These are phyloP conservation scores for Gila robusta DNA, from an alignment of 2,797 vertebrate species.

Conservation along the genomic window DNA sequence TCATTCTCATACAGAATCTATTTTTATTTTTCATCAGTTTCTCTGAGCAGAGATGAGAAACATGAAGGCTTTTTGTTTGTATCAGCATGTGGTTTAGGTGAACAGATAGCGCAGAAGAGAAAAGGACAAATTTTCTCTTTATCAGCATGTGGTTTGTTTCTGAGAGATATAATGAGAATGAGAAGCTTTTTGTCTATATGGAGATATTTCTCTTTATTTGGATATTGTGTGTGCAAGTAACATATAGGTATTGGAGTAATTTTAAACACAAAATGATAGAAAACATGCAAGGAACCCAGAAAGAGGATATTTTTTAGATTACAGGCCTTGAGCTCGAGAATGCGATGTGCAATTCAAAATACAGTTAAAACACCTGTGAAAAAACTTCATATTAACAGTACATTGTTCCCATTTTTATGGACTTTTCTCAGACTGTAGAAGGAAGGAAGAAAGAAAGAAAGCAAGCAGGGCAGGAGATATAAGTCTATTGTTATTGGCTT, in stretches of 20 bases:
- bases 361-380: background rate
- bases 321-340: background rate
- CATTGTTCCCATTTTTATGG: background rate
- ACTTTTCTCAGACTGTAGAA: background rate
- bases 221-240: background rate
- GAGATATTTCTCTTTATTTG: slow-evolving; percentile 23
- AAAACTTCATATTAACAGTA: background rate
- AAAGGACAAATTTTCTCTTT: slow-evolving; percentile 58
- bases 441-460: background rate
- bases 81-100: slow-evolving; percentile 65
- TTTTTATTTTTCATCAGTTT: background rate
- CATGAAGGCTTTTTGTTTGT: slow-evolving; percentile 51
- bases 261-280: slow-evolving; percentile 1
- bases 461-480: background rate
- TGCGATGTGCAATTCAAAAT: background rate
- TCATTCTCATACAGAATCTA: background rate
- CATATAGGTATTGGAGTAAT: background rate
- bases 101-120: slow-evolving; percentile 49
- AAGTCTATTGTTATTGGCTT: background rate
- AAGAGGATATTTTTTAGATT: background rate
- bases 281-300: background rate
- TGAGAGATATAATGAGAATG: slow-evolving; percentile 73
- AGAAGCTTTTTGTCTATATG: slow-evolving; percentile 58
- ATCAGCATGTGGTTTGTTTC: slow-evolving; percentile 67
- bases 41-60: slow-evolving; percentile 38